These are phyloP conservation scores for Nothoprocta pentlandii DNA, from an alignment of 2,113 vertebrate genomes.

Conservation along the genomic window DNA sequence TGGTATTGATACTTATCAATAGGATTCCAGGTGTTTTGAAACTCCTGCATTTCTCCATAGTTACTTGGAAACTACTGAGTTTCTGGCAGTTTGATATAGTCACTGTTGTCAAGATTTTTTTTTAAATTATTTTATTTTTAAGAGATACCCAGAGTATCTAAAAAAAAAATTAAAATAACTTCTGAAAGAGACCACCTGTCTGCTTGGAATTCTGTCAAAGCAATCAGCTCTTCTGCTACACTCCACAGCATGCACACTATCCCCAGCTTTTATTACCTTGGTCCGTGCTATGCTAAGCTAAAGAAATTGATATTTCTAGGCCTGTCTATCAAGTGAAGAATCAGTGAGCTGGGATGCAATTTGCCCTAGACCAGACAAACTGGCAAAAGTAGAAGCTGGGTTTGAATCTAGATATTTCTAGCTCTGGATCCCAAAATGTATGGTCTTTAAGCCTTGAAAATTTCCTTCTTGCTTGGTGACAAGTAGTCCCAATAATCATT, in stretches of 20 bases:
- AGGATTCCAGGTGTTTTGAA: background rate
- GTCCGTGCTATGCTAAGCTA: background rate
- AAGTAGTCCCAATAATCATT: background rate
- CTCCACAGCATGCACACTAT: background rate
- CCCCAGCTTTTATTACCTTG: background rate
- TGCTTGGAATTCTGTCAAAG: background rate
- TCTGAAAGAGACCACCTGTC: background rate
- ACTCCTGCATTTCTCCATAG: background rate
- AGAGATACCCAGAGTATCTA: background rate
- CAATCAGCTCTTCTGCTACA: background rate
- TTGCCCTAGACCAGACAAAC: background rate
- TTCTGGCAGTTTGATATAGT: background rate
- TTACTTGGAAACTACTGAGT: conserved; percentile 15
- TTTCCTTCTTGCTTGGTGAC: background rate
- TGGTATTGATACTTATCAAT: background rate
- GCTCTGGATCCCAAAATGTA: background rate
- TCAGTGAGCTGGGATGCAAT: background rate
- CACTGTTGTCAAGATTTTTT: background rate
- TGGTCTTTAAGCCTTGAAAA: background rate
- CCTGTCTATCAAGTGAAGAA: background rate
- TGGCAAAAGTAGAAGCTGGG: background rate
- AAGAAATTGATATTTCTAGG: background rate
- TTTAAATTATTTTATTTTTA: background rate
- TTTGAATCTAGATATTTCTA: background rate
- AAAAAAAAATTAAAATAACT: background rate